Evolutionary conservation across 2,797 vertebrate genomes (phyloP).

Genomic region (Clamator glandarius): DNA sequence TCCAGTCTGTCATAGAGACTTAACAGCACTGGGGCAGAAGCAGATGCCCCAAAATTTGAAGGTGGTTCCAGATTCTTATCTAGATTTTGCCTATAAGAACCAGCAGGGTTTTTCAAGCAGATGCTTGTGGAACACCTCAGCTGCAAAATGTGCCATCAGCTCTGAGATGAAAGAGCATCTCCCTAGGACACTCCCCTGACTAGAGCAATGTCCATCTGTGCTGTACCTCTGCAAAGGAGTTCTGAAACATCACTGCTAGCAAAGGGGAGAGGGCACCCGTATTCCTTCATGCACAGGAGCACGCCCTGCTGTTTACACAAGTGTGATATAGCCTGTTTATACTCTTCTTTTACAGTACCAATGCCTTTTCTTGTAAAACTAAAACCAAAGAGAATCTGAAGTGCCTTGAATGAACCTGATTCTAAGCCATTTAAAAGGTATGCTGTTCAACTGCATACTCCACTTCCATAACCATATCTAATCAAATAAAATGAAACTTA

Average conservation of each 20-base stretch:
- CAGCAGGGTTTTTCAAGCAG: not conserved
- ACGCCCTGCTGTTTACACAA: not conserved
- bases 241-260: not conserved
- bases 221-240: not conserved
- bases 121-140: not conserved
- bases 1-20: not conserved
- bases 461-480: not conserved
- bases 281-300: fast-evolving
- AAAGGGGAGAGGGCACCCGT: not conserved
- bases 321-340: not conserved
- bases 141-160: not conserved
- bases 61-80: not conserved
- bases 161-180: not conserved
- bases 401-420: not conserved
- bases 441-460: not conserved
- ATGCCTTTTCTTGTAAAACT: not conserved
- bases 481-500: not conserved
- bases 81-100: not conserved
- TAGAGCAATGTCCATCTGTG: not conserved
- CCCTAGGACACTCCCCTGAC: fast-evolving
- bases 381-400: not conserved
- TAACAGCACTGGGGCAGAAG: not conserved
- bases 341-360: not conserved
- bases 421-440: not conserved
- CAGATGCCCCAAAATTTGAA: not conserved